Evolutionary conservation across 2,113 vertebrate species (phyloP).

Genomic region (Gila orcuttii): DNA sequence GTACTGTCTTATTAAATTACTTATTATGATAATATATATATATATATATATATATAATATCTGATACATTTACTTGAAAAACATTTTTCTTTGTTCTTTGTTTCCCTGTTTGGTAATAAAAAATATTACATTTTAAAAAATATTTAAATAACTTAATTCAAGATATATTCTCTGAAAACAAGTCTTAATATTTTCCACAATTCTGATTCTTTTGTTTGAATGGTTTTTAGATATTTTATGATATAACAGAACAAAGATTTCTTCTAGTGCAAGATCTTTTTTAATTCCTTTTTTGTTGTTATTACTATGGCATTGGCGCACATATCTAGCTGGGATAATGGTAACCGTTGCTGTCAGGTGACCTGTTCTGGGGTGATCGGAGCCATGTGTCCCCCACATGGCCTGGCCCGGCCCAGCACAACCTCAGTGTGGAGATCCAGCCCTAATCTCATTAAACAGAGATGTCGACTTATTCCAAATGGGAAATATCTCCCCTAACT

Average conservation of each 20-base stretch:
- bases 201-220: neutral
- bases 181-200: neutral
- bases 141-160: neutral
- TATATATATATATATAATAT: no score
- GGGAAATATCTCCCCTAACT: constrained; percentile 74
- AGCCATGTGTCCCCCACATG: constrained; percentile 77
- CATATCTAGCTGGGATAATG: constrained; percentile 72
- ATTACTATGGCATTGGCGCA: constrained; percentile 71
- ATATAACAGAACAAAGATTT: neutral
- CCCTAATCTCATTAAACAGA: constrained; percentile 78
- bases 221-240: neutral
- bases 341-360: constrained; percentile 74
- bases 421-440: constrained; percentile 61
- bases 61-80: no score
- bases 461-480: constrained; percentile 80
- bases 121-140: no score
- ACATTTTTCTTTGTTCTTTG: no score
- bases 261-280: neutral
- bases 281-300: constrained; percentile 41
- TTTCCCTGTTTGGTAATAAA: neutral
- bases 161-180: neutral
- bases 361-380: constrained; percentile 74
- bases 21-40: no score
- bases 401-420: constrained; percentile 34
- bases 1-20: no score